Evolutionary conservation across 1,140 invertebrate genomes (phyloP).

Genomic region (Schlechtendalia chinensis): DNA sequence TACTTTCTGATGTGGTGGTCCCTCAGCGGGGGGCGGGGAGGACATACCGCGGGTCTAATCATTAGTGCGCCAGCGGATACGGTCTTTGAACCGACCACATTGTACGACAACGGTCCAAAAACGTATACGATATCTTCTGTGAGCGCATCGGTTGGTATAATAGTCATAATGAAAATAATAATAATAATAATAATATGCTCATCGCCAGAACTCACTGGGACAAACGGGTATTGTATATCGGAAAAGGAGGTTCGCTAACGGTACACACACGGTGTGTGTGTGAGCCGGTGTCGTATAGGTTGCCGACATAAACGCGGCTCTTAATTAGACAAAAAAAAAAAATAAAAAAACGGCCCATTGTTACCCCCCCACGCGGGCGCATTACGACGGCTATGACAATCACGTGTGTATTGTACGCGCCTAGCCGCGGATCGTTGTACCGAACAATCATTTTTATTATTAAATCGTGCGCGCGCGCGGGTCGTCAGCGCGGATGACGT

Average conservation of each 20-base stretch:
- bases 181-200: slow-evolving; percentile 25
- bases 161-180: background rate
- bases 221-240: slow-evolving; percentile 44
- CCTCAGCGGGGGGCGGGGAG: slow-evolving; percentile 39
- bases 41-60: background rate
- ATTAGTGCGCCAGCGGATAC: background rate
- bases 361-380: background rate
- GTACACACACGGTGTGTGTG: background rate
- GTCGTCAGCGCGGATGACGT: slow-evolving; percentile 28
- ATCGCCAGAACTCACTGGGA: slow-evolving; percentile 39
- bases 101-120: slow-evolving; percentile 34
- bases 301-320: slow-evolving; percentile 40
- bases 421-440: slow-evolving; percentile 9
- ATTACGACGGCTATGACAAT: background rate
- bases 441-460: slow-evolving; percentile 42
- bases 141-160: slow-evolving; percentile 23
- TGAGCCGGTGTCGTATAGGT: background rate
- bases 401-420: background rate
- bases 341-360: slow-evolving; percentile 44
- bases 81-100: slow-evolving; percentile 46
- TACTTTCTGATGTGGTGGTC: too few species aligned
- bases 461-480: background rate
- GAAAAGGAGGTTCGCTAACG: slow-evolving; percentile 49
- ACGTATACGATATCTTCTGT: slow-evolving; percentile 12
- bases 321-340: slow-evolving; percentile 29